Evolutionary conservation across 1,140 invertebrate genomes (phyloP).

Genomic region (Nephila pilipes): DNA sequence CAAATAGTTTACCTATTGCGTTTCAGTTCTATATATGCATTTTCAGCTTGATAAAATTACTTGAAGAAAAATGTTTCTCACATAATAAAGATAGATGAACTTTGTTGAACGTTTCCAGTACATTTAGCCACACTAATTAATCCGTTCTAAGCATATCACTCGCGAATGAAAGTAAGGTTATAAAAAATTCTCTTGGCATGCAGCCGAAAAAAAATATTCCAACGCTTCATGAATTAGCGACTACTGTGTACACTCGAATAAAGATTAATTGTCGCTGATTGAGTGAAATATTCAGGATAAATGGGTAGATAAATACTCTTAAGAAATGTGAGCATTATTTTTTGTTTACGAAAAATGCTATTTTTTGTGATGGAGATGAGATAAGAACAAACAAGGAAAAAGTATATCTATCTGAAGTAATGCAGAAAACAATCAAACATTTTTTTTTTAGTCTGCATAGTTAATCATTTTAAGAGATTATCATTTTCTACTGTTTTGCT

Average conservation of each 20-base stretch:
- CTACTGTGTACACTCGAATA: constrained; percentile 18
- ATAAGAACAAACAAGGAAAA: not conserved
- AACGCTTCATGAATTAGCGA: constrained; percentile 7
- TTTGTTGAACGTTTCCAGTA: constrained; percentile 60
- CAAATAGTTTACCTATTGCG: too few relatives aligned
- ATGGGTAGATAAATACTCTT: not conserved
- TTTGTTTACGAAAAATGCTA: not conserved
- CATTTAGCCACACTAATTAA: constrained; percentile 63
- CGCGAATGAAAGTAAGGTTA: not conserved
- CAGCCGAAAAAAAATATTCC: constrained; percentile 7
- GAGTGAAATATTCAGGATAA: not conserved
- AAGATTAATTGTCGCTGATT: constrained; percentile 59
- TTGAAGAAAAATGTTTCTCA: not conserved
- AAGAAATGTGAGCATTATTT: not conserved
- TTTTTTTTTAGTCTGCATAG: not conserved
- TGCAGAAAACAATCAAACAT: not conserved
- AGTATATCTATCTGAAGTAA: not conserved
- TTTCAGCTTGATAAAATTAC: not conserved
- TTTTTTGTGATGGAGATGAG: not conserved
- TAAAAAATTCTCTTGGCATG: constrained; percentile 41
- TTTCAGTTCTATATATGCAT: not conserved
- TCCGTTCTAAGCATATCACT: constrained; percentile 7
- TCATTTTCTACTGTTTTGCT: too few relatives aligned
- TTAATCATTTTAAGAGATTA: not conserved
- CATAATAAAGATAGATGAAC: constrained; percentile 48